Conservation (phyloP, 2,888 invertebrate species). For the Drosophila seclusa region DNA sequence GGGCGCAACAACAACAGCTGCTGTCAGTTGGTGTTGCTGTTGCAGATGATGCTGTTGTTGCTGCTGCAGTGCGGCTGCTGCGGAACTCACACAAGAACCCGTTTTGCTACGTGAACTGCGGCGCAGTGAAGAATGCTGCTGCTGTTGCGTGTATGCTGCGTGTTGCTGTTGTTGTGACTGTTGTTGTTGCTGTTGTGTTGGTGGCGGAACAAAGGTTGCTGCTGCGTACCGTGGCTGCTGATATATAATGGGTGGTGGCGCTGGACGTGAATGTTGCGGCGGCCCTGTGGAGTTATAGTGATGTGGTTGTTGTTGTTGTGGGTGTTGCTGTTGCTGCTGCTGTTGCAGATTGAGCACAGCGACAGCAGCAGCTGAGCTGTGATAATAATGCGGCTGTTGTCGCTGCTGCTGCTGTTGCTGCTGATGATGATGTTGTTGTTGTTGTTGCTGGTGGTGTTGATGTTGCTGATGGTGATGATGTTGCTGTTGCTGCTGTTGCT, state of each 20-base stretch:
- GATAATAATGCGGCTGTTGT: conserved; percentile 81
- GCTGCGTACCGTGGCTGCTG: conserved; percentile 63
- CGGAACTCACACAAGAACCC: conserved; percentile 85
- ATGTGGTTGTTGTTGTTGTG: conserved; percentile 57
- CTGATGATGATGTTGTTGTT: conserved; percentile 25
- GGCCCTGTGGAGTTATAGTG: conserved; percentile 83
- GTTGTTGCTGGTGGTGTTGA: conserved; percentile 34
- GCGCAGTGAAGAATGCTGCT: conserved; percentile 81
- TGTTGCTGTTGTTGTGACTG: conserved; percentile 43
- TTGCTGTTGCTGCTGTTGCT: conserved; percentile 74
- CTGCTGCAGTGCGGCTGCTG: conserved; percentile 81
- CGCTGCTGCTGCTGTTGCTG: conserved; percentile 57
- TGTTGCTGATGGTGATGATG: conserved; percentile 54
- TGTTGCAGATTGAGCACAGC: conserved; percentile 87
- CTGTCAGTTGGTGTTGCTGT: conserved; percentile 63
- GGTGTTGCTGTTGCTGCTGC: conserved; percentile 80
- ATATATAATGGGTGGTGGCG: conserved; percentile 64
- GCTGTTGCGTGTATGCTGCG: conserved; percentile 55
- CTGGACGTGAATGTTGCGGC: conserved; percentile 61
- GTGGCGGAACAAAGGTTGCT: conserved; percentile 63
- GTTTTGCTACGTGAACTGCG: conserved; percentile 85
- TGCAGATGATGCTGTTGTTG: conserved; percentile 65
- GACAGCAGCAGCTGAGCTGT: conserved; percentile 69
- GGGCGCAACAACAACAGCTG: conserved; percentile 64
- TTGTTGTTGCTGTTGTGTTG: conserved; percentile 45